These are phyloP conservation scores for Hetaerina titia DNA, from an alignment of 2,888 invertebrate species.

Conservation along the genomic window DNA sequence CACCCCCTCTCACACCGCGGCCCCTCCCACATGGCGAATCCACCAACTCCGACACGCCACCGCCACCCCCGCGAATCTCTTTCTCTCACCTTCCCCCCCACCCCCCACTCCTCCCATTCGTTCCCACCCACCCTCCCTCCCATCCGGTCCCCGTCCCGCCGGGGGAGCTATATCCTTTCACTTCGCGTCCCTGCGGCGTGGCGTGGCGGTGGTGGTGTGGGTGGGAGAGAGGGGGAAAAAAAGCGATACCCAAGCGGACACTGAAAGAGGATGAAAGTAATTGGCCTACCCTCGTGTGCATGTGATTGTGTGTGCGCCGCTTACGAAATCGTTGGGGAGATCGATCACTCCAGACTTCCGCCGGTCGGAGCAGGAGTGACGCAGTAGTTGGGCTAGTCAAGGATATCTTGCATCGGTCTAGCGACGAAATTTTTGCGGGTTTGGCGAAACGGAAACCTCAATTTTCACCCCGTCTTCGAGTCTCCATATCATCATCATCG, in stretches of 20 bases:
- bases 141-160: not conserved
- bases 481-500: no score
- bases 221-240: not conserved
- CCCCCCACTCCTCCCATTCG: not conserved
- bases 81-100: not conserved
- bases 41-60: not conserved
- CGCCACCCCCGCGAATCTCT: not conserved
- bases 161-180: not conserved
- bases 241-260: not conserved
- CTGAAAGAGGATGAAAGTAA: conserved; percentile 28
- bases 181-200: not conserved
- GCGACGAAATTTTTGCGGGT: not conserved
- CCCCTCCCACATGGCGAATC: not conserved
- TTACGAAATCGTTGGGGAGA: not conserved
- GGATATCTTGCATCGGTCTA: not conserved
- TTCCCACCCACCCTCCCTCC: not conserved
- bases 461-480: no score
- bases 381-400: not conserved
- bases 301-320: not conserved
- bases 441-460: no score
- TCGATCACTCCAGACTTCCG: not conserved
- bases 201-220: not conserved
- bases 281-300: not conserved
- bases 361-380: not conserved
- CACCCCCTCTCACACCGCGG: not conserved